Evolutionary conservation across 2,113 vertebrate genomes (phyloP), one percentile per base, ranked within the genome.

Genomic region (Setophaga petechia): DNA sequence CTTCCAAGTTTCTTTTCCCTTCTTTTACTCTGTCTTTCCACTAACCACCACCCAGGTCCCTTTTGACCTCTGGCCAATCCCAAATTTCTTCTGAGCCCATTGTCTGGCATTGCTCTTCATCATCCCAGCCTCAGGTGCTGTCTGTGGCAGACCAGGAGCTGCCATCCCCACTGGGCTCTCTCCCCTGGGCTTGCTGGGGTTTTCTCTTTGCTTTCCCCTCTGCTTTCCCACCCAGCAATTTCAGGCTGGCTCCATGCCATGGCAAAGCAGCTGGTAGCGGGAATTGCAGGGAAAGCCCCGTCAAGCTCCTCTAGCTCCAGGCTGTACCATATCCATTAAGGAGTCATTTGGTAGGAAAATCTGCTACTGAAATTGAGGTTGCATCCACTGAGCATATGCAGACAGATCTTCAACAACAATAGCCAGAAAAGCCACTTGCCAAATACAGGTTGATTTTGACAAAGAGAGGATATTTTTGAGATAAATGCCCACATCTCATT

Each of bases 141-240:
- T 28, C 33, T 2, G 5, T 2, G 2, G 46, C 43, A 52, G 44
- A 28, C 12, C 0, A 0, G 47, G 75, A 80, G 58, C 58, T 10
- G 3, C 65, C 27, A 23, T 59, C 13, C 9, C 24, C 52, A 5
- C 28, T 0, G 0, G 33, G 43, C 47, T 87, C 43, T 80, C 55
- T 67, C 43, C 12, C 49, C 23, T 1, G 0, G 31, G 4, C 35
- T 78, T 33, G 13, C 58, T 87, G 51, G 46, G 52, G 11, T 66
- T 95, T 88, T 80, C 68, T 79, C 61, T 79, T 61, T 51, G 19
- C 4, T 2, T 37, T 75, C 24, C 35, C 18, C 33, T 78, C 61
- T 84, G 57, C 78, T 72, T 84, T 94, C 79, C 68, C 31, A 46
- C 43, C 51, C 47, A 15, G 52, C 51, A 46, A 0, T 79, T 39